Evolutionary conservation across 1,140 invertebrate genomes (phyloP).

Genomic region (Bombus difficillimus): DNA sequence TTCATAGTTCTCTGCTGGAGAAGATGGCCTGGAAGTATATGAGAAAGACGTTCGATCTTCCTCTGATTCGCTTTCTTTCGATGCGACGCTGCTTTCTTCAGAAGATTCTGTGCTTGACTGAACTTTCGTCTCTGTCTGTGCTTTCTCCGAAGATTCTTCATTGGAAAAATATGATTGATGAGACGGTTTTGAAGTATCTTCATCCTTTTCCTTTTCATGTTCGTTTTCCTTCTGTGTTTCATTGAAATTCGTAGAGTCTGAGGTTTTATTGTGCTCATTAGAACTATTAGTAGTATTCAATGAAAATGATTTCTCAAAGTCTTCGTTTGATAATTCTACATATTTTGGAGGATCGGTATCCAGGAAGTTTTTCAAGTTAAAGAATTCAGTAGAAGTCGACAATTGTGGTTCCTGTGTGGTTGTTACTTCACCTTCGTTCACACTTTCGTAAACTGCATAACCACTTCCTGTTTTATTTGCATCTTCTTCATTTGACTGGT

Average conservation of each 20-base stretch:
- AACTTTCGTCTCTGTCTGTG: slow-evolving; percentile 43
- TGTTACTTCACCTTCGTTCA: slow-evolving; percentile 40
- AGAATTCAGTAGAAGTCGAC: background rate
- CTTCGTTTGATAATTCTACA: slow-evolving; percentile 53
- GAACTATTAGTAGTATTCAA: background rate
- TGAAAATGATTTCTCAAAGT: slow-evolving; percentile 1
- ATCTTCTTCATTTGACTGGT: background rate
- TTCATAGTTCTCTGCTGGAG: slow-evolving; percentile 74
- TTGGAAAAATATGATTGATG: background rate
- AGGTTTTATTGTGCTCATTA: too few relatives aligned
- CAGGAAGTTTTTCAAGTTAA: slow-evolving; percentile 41
- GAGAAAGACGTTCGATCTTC: slow-evolving; percentile 52
- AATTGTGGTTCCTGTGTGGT: slow-evolving; percentile 16
- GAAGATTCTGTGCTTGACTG: slow-evolving; percentile 33
- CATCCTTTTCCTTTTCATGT: background rate
- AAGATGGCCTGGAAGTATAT: slow-evolving; percentile 70
- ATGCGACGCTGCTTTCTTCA: slow-evolving; percentile 14
- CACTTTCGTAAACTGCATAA: slow-evolving; percentile 55
- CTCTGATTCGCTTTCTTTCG: slow-evolving; percentile 29
- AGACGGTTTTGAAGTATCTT: slow-evolving; percentile 17
- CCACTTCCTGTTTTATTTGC: slow-evolving; percentile 5
- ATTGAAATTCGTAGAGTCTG: background rate
- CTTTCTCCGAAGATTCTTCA: slow-evolving; percentile 41
- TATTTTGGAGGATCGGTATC: slow-evolving; percentile 63
- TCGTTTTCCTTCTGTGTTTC: background rate